Evolutionary conservation across 2,888 invertebrate species (phyloP).

Genomic region (Carcina quercana): DNA sequence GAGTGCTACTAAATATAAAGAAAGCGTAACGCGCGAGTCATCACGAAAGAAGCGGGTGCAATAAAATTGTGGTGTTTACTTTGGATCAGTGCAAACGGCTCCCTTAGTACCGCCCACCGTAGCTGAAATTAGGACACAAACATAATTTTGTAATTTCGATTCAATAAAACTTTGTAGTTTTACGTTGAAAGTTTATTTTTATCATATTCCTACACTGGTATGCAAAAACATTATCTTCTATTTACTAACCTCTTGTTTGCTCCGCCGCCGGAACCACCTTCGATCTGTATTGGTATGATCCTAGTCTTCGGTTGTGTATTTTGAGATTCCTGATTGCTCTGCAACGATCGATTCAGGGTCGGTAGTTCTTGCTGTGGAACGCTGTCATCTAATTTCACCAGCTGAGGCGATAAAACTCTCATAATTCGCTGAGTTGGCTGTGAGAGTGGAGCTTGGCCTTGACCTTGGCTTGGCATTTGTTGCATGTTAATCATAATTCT

Average conservation of each 20-base stretch:
- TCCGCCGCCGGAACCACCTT: slow-evolving; percentile 53
- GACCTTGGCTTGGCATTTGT: slow-evolving; percentile 36
- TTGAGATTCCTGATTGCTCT: slow-evolving; percentile 40
- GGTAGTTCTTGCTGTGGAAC: slow-evolving; percentile 51
- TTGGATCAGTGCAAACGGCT: slow-evolving; percentile 52
- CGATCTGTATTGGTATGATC: slow-evolving; percentile 77
- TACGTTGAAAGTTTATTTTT: not conserved
- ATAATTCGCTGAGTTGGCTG: slow-evolving; percentile 70
- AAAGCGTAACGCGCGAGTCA: slow-evolving; percentile 58
- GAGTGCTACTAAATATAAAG: slow-evolving; percentile 55
- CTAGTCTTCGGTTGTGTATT: slow-evolving; percentile 70
- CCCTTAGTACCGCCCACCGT: slow-evolving; percentile 69
- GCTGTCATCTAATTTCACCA: slow-evolving; percentile 62
- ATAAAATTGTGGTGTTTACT: slow-evolving; percentile 61
- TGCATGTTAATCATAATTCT: slow-evolving; percentile 67
- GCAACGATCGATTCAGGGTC: slow-evolving; percentile 46
- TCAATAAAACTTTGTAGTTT: not conserved
- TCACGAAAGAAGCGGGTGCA: slow-evolving; percentile 44
- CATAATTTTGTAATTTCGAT: slow-evolving; percentile 8
- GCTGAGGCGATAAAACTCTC: slow-evolving; percentile 66
- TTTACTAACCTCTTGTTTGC: slow-evolving; percentile 53
- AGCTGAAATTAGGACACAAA: slow-evolving; percentile 60
- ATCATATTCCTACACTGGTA: too few relatives aligned
- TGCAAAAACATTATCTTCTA: slow-evolving; percentile 3
- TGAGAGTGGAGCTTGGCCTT: slow-evolving; percentile 42